Conservation (phyloP, 1,140 invertebrate genomes). For the Phthorimaea operculella region DNA sequence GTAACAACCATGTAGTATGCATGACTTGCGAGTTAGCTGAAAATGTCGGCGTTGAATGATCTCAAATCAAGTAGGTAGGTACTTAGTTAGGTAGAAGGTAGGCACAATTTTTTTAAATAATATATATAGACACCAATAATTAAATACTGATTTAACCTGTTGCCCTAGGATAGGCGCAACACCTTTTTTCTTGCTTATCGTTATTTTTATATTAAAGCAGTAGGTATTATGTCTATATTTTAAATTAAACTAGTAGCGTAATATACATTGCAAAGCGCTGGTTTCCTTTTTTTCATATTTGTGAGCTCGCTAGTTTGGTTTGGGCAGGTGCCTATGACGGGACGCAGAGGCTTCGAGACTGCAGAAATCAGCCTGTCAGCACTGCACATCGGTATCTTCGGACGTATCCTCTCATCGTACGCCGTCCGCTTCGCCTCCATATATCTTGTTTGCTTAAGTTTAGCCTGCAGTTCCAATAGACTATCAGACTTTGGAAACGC, state of each 20-base stretch:
- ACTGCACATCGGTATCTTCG: slow-evolving; percentile 24
- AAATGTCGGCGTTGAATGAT: too few relatives aligned
- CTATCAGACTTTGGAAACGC: slow-evolving; percentile 49
- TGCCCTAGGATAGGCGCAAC: too few relatives aligned
- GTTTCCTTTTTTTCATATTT: not conserved
- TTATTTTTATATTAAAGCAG: too few relatives aligned
- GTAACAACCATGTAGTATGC: too few relatives aligned
- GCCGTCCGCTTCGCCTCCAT: slow-evolving; percentile 30
- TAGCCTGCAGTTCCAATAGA: slow-evolving; percentile 39
- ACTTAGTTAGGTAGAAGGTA: too few relatives aligned
- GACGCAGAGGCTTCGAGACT: slow-evolving; percentile 27
- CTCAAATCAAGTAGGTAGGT: too few relatives aligned
- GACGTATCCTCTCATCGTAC: slow-evolving; percentile 31
- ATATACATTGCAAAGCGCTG: not conserved
- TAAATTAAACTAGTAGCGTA: not conserved
- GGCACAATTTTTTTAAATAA: too few relatives aligned
- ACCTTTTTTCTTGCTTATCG: too few relatives aligned
- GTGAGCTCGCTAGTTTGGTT: not conserved
- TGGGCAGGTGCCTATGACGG: not conserved
- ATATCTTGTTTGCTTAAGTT: slow-evolving; percentile 36
- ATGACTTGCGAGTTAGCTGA: too few relatives aligned
- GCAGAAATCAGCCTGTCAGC: slow-evolving; percentile 32
- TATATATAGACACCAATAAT: too few relatives aligned
- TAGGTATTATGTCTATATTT: too few relatives aligned
- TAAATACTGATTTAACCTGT: too few relatives aligned